Conservation (phyloP, 2,888 invertebrate species). For the Dione vanillae region DNA sequence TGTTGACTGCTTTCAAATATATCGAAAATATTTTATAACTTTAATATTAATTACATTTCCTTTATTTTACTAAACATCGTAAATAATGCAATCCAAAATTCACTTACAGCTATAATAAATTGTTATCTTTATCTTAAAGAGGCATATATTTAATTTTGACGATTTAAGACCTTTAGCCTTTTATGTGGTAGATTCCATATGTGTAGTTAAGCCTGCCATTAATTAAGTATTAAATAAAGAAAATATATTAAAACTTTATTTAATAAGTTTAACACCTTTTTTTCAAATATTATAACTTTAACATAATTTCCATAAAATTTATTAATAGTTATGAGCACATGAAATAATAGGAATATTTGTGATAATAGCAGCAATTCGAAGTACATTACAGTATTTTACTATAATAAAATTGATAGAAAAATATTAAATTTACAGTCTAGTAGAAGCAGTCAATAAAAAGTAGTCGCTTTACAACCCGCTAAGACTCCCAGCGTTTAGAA, state of each 20-base stretch:
- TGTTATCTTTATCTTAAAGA: slow-evolving; percentile 74
- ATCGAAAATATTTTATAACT: too few relatives aligned
- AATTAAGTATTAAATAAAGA: background rate
- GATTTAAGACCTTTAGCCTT: slow-evolving; percentile 71
- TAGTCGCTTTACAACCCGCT: slow-evolving; percentile 34
- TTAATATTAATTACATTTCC: too few relatives aligned
- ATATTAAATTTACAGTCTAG: slow-evolving; percentile 33
- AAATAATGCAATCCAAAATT: slow-evolving; percentile 41
- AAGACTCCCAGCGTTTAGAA: slow-evolving; percentile 37
- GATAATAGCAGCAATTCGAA: slow-evolving; percentile 34
- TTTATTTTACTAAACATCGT: background rate
- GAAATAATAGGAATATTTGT: slow-evolving; percentile 32
- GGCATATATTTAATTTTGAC: slow-evolving; percentile 77
- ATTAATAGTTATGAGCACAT: slow-evolving; percentile 19
- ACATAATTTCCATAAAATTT: background rate
- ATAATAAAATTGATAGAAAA: slow-evolving; percentile 35
- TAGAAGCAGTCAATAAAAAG: slow-evolving; percentile 37
- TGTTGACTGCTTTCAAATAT: too few relatives aligned
- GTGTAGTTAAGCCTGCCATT: slow-evolving; percentile 54
- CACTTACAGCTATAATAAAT: slow-evolving; percentile 57
- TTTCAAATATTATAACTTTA: background rate
- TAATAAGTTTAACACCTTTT: background rate
- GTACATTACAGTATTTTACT: slow-evolving; percentile 37
- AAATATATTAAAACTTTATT: background rate
- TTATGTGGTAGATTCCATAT: slow-evolving; percentile 57